Percentiles rank a stretch among this genome's conserved stretches.
Evolutionary conservation across 2,888 invertebrate genomes (phyloP).

Genomic region (Seira ritae): DNA sequence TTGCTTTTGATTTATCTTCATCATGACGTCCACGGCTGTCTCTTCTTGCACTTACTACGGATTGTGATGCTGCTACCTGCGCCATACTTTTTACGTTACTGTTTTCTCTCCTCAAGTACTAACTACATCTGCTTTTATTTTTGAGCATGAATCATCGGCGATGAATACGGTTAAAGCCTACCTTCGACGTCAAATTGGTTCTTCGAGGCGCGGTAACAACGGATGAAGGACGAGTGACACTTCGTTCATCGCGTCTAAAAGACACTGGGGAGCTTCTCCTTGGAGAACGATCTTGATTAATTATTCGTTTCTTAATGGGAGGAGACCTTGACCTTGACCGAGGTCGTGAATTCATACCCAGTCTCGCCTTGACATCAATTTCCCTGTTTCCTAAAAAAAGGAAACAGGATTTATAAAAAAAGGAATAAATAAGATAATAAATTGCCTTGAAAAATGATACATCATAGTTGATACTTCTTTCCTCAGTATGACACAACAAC

Average conservation of each 20-base stretch:
- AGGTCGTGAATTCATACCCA: slow-evolving; percentile 40
- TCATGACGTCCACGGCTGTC: slow-evolving; percentile 16
- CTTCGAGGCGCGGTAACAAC: slow-evolving; percentile 42
- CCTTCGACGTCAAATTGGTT: slow-evolving; percentile 41
- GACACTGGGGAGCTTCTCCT: slow-evolving; percentile 41
- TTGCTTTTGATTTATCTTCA: not conserved
- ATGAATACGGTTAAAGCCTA: slow-evolving; percentile 48
- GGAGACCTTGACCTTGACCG: slow-evolving; percentile 55
- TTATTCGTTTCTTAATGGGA: slow-evolving; percentile 37
- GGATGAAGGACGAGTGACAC: slow-evolving; percentile 41
- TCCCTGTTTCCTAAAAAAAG: slow-evolving; percentile 12
- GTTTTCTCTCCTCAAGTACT: slow-evolving; percentile 1
- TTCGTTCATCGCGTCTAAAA: slow-evolving; percentile 36
- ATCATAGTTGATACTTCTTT: too few species aligned
- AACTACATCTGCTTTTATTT: slow-evolving; percentile 20
- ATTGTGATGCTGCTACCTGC: slow-evolving; percentile 56
- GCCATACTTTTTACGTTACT: slow-evolving; percentile 54
- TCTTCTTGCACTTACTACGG: slow-evolving; percentile 37
- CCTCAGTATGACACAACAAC: too few species aligned
- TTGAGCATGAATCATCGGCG: slow-evolving; percentile 41
- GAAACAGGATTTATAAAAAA: slow-evolving; percentile 1
- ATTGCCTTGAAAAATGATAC: not conserved
- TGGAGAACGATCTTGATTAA: not conserved
- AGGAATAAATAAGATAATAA: not conserved
- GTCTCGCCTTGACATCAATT: slow-evolving; percentile 51